These are phyloP conservation scores for Corynorhinus townsendii DNA, from an alignment of 2,113 vertebrate genomes.

Conservation along the genomic window DNA sequence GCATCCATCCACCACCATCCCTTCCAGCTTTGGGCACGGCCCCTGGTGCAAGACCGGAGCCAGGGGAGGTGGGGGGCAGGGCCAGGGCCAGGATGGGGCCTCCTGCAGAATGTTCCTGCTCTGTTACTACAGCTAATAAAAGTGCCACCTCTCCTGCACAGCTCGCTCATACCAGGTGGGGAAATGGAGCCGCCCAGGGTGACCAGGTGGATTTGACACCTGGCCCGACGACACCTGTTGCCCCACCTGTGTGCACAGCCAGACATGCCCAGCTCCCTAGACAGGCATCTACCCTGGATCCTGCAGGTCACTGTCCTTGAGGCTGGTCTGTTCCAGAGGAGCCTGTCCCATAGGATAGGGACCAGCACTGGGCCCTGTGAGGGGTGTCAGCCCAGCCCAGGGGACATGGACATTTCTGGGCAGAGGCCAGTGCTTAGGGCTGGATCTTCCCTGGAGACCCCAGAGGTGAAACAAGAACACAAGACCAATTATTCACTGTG, in stretches of 20 bases:
- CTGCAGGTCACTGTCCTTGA: no score
- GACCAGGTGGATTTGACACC: background rate
- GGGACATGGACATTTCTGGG: background rate
- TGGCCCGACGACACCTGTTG: background rate
- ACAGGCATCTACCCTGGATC: background rate
- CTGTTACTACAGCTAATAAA: background rate
- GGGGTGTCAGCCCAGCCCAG: background rate
- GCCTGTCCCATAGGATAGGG: background rate
- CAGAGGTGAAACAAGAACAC: no score
- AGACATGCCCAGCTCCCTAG: background rate
- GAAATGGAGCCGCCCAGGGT: background rate
- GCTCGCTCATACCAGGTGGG: background rate
- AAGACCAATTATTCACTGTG: fast-evolving
- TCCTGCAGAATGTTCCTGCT: background rate
- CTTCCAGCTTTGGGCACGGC: background rate
- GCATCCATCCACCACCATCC: background rate
- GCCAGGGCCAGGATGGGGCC: background rate
- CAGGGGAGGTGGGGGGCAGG: no score
- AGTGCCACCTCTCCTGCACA: background rate
- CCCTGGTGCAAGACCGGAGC: background rate
- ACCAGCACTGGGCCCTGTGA: background rate
- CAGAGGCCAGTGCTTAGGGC: background rate
- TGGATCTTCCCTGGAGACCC: background rate
- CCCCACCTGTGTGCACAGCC: background rate
- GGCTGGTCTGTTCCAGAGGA: background rate